Base-by-base conservation (phyloP, 2,113 vertebrate species). In the Xiphias gladius region DNA sequence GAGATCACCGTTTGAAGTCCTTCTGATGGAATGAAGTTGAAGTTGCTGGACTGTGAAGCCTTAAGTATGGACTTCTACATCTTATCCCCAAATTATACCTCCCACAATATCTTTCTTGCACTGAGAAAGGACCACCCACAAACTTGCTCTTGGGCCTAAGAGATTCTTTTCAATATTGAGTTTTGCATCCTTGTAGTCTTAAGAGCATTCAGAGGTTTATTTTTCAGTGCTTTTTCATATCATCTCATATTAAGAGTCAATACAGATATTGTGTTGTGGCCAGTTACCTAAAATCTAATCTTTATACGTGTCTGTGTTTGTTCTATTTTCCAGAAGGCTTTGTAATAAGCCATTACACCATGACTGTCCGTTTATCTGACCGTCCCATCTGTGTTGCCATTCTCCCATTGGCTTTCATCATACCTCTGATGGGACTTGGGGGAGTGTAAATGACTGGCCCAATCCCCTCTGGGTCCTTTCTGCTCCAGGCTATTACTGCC, bases 381-480 rank as follows among this genome's bases (percentile, higher is more conserved):
- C 3, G 63, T 65, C 75, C 57, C 82, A 75, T 82, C 86, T 80
- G 86, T 61, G 76, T 30, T 59, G 48, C 63, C 77, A 28, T 43
- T 64, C 73, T 79, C 69, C 66, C 54, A 19, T 41, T 71, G 67
- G 80, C 85, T 67, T 82, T 84, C 76, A 77, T 79, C 67, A 11
- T 68, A 22, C 65, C 26, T 72, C 65, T 89, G 82, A 90, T 79
- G 86, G 65, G 67, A 69, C 74, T 67, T 50, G 4, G 46, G 80
- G 80, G 79, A 67, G 61, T 75, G 41, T 59, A 83, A 83, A 87
- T 84, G 63, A 85, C 70, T 77, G 50, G 52, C 50, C 14, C 74
- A 22, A n/a, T 50, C 41, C 74, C 74, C 84, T 59, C 24, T 26
- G 85, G 89, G 84, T 86, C 66, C 68, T 69, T 85, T 75, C 48